phyloP scores from a whole-genome alignment of 2,113 vertebrate genomes.

The Sorex fumeus region DNA sequence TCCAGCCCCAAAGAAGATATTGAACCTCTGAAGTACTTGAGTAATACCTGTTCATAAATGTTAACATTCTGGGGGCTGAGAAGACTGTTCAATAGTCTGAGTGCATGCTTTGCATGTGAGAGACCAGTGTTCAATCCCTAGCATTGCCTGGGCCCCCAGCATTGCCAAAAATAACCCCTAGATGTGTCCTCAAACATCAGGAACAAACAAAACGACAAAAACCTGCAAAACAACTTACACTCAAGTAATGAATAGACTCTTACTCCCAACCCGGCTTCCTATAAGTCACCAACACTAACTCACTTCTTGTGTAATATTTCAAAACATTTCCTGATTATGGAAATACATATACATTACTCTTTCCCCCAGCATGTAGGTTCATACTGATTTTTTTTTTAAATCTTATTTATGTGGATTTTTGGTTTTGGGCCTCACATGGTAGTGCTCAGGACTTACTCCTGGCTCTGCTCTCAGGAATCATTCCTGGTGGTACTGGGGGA shows the following conservation, averaged over 20 bases:
- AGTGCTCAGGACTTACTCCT: no score
- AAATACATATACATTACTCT: not conserved
- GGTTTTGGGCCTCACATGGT: not conserved
- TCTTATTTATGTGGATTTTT: no score
- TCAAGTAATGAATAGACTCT: not conserved
- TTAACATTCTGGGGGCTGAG: not conserved
- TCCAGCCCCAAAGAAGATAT: not conserved
- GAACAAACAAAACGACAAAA: no score
- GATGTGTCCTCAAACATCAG: no score
- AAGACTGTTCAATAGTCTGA: no score
- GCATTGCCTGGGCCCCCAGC: no score
- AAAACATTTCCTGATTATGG: not conserved
- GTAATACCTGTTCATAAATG: constrained; percentile 5
- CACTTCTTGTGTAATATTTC: not conserved
- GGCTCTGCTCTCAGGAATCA: no score
- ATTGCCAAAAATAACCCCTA: no score
- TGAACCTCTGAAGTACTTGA: not conserved
- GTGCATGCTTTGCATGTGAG: no score
- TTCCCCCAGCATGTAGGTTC: not conserved
- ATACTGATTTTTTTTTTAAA: not conserved
- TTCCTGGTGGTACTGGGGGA: no score
- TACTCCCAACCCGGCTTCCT: not conserved
- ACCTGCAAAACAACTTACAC: no score
- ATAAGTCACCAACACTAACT: not conserved
- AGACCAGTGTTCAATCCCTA: no score